Conservation (phyloP, 2,113 vertebrate genomes). For the Elachura formosa region DNA sequence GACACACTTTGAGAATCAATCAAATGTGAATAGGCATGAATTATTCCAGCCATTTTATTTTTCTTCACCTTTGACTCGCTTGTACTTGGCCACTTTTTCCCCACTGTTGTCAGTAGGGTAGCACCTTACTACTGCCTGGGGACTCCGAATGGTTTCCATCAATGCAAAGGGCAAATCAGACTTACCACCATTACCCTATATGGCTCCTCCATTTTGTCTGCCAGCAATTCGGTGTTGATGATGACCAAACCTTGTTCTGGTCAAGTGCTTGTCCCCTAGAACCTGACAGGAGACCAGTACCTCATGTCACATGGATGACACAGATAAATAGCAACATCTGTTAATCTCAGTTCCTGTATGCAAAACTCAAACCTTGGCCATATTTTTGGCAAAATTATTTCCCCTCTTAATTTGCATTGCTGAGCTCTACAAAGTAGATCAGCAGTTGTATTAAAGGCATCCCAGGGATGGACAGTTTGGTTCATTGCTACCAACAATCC, state of each 20-base stretch:
- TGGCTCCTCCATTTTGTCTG: not conserved
- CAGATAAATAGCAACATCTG: not conserved
- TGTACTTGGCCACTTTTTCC: not conserved
- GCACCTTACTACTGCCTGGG: not conserved
- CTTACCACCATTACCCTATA: not conserved
- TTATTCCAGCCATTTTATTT: not conserved
- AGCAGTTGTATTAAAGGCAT: not conserved
- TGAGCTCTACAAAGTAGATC: not conserved
- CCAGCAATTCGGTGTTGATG: not conserved
- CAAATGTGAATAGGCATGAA: fast-evolving
- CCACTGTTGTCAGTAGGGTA: not conserved
- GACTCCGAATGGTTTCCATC: not conserved
- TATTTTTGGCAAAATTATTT: not conserved
- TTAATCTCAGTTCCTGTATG: not conserved
- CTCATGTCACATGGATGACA: not conserved
- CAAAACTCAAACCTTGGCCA: not conserved
- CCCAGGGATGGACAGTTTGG: not conserved
- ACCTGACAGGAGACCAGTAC: not conserved
- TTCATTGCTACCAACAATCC: not conserved
- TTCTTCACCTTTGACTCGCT: not conserved
- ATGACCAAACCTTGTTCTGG: not conserved
- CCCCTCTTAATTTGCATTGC: not conserved
- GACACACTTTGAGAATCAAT: not conserved
- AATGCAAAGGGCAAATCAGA: not conserved
- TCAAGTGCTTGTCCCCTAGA: not conserved